Conservation (phyloP, 2,113 vertebrate species). For the Rhegmatorhina hoffmannsi region DNA sequence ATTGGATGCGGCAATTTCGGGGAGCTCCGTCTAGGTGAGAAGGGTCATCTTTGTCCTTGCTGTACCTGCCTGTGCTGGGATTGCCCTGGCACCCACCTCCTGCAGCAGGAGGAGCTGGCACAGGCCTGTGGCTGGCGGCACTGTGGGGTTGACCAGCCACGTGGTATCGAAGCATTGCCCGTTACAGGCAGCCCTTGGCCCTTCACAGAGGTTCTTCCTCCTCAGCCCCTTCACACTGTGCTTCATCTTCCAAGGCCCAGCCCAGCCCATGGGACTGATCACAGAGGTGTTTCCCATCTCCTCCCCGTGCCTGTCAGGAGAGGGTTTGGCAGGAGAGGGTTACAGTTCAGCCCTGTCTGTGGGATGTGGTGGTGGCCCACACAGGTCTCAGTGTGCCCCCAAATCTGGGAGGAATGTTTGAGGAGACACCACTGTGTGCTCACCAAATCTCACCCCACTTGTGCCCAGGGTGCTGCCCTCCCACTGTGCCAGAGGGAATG, state of each 20-base stretch:
- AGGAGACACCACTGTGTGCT: neutral
- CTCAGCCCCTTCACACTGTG: rapidly evolving
- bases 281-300: neutral
- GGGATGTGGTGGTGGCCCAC: neutral
- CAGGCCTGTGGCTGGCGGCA: rapidly evolving
- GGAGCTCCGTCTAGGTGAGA: conserved; percentile 93
- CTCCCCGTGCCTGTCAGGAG: rapidly evolving
- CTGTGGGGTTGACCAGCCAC: rapidly evolving
- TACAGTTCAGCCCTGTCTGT: neutral
- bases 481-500: rapidly evolving
- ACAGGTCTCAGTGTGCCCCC: neutral
- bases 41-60: neutral
- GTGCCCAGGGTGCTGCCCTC: neutral
- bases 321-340: rapidly evolving
- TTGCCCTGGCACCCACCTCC: neutral
- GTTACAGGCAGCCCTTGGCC: neutral
- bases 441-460: neutral
- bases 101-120: neutral
- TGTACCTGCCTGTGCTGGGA: rapidly evolving
- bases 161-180: rapidly evolving
- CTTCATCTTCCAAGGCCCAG: neutral
- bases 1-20: conserved; percentile 97
- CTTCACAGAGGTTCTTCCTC: neutral
- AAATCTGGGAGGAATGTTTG: neutral
- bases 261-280: rapidly evolving